phyloP scores from a whole-genome alignment of 2,797 vertebrate species.

The Oreochromis mossambicus region DNA sequence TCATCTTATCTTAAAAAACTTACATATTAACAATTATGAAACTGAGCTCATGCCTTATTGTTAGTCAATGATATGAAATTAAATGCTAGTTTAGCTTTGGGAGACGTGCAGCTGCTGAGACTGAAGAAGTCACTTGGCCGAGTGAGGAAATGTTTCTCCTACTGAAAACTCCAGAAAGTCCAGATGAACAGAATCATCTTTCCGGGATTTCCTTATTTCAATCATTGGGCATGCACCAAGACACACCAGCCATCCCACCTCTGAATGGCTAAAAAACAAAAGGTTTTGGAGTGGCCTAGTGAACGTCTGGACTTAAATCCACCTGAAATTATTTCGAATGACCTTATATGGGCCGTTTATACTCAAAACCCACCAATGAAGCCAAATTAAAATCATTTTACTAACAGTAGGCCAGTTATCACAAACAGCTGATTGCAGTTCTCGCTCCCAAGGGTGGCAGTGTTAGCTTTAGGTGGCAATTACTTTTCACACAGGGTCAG shows the following conservation, averaged over 20 bases:
- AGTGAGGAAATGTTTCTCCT: neutral
- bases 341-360: neutral
- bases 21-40: neutral
- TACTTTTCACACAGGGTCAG: neutral
- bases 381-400: fast-evolving
- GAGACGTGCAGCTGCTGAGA: neutral
- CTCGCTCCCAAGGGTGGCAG: neutral
- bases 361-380: neutral
- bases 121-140: neutral
- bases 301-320: neutral
- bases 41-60: neutral
- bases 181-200: neutral
- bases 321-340: neutral
- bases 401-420: fast-evolving
- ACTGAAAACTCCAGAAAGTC: neutral
- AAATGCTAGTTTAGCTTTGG: neutral
- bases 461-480: neutral
- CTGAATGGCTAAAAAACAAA: neutral
- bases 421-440: neutral
- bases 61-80: neutral
- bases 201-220: neutral
- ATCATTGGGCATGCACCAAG: neutral
- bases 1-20: neutral
- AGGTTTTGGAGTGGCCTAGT: fast-evolving
- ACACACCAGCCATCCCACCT: neutral